Percentiles rank a stretch among this genome's conserved stretches.
These are phyloP conservation scores for Pogonocherus hispidulus DNA, from an alignment of 2,888 invertebrate genomes.

Conservation along the genomic window DNA sequence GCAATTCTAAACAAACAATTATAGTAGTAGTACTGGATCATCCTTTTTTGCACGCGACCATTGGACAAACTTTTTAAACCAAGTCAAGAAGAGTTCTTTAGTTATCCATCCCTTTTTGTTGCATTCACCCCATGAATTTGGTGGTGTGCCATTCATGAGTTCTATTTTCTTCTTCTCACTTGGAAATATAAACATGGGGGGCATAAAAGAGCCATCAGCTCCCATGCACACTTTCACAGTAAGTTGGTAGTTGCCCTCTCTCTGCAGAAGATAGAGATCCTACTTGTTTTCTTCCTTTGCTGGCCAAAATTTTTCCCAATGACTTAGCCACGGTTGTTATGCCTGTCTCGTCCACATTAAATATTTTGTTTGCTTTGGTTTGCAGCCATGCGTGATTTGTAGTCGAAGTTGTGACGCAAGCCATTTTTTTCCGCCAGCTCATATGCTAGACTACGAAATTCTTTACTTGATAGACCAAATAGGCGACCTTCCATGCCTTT, in stretches of 20 bases:
- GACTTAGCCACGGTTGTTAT: background rate
- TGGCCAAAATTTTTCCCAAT: background rate
- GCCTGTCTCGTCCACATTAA: background rate
- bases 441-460: too few relatives aligned
- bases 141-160: conserved; percentile 37
- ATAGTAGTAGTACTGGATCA: background rate
- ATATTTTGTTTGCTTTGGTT: background rate
- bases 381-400: background rate
- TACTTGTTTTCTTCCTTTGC: conserved; percentile 23
- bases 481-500: too few relatives aligned
- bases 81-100: conserved; percentile 40
- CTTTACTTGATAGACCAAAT: too few relatives aligned
- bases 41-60: background rate
- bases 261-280: conserved; percentile 42
- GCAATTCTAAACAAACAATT: too few relatives aligned
- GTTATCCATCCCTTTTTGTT: conserved; percentile 45
- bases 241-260: conserved; percentile 38
- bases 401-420: background rate
- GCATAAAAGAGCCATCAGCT: conserved; percentile 42
- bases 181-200: conserved; percentile 44
- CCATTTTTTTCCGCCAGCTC: background rate
- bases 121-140: conserved; percentile 38
- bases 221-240: conserved; percentile 41
- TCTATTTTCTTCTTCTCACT: conserved; percentile 37
- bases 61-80: conserved; percentile 1